Conservation (phyloP, 2,797 vertebrate genomes). For the Cryptoprocta ferox region DNA sequence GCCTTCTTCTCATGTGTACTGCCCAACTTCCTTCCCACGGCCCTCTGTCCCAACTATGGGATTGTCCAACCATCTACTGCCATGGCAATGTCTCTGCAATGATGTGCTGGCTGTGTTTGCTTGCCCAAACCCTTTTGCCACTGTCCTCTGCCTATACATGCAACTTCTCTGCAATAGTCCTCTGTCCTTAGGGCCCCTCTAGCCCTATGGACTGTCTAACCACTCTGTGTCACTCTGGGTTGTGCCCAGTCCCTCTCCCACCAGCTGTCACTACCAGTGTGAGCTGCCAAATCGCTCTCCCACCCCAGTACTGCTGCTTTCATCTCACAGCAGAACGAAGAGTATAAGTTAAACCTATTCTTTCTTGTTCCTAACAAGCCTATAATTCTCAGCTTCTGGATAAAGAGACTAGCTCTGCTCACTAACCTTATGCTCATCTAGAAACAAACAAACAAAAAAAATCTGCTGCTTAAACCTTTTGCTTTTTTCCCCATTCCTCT, state of each 20-base stretch:
- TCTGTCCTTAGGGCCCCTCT: not conserved
- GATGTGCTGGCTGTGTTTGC: not conserved
- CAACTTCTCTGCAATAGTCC: not conserved
- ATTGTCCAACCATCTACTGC: not conserved
- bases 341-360: not conserved
- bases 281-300: not conserved
- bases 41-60: not conserved
- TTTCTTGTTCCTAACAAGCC: not conserved
- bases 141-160: not conserved
- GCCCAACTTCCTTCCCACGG: not conserved
- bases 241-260: not conserved
- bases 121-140: not conserved
- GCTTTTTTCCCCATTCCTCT: not conserved
- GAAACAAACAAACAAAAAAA: slow-evolving; percentile 30
- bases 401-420: not conserved
- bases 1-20: not conserved
- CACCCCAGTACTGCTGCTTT: not conserved
- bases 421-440: slow-evolving; percentile 23
- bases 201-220: not conserved
- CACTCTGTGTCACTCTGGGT: not conserved
- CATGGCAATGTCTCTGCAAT: slow-evolving; percentile 13
- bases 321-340: not conserved
- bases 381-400: not conserved
- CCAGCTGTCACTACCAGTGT: not conserved
- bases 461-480: not conserved